Percentiles rank a stretch among this genome's conserved stretches.
phyloP scores from a whole-genome alignment of 2,797 vertebrate species.

The Acrossocheilus wenchowensis region DNA sequence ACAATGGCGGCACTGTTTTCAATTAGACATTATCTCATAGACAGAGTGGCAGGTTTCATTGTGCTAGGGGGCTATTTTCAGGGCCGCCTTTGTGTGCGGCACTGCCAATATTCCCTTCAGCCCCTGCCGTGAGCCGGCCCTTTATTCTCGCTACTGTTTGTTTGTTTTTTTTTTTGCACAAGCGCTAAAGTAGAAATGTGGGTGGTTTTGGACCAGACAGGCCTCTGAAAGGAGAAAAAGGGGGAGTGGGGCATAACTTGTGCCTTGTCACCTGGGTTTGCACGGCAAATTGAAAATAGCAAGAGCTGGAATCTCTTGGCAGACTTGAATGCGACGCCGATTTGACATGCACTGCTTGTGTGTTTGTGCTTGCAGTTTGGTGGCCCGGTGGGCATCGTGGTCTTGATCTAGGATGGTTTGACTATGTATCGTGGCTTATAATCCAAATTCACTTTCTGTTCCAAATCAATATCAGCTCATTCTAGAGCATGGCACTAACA shows the following conservation, averaged over 20 bases:
- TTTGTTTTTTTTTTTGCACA: constrained; percentile 54
- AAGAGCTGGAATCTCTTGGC: constrained; percentile 4
- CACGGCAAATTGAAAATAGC: constrained; percentile 22
- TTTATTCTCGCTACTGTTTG: constrained; percentile 65
- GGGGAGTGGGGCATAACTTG: constrained; percentile 47
- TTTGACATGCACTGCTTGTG: constrained; percentile 1
- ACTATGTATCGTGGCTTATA: background rate
- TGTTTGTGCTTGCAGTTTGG: background rate
- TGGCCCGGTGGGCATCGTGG: constrained; percentile 4
- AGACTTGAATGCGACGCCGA: background rate
- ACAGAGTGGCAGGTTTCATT: constrained; percentile 97
- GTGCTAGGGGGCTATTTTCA: constrained; percentile 96
- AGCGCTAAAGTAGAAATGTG: constrained; percentile 58
- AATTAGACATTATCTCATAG: constrained; percentile 99
- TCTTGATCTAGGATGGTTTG: constrained; percentile 2
- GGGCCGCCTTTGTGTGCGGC: constrained; percentile 94
- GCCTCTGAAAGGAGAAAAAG: constrained; percentile 31
- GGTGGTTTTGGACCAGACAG: constrained; percentile 61
- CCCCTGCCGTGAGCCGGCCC: constrained; percentile 75
- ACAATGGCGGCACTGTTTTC: constrained; percentile 98
- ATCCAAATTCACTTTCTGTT: background rate
- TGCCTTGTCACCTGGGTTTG: constrained; percentile 46
- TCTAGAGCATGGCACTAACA: background rate
- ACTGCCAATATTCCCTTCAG: constrained; percentile 89
- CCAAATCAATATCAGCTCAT: background rate